Conservation (phyloP, 2,797 vertebrate species). For the Tapera naevia region DNA sequence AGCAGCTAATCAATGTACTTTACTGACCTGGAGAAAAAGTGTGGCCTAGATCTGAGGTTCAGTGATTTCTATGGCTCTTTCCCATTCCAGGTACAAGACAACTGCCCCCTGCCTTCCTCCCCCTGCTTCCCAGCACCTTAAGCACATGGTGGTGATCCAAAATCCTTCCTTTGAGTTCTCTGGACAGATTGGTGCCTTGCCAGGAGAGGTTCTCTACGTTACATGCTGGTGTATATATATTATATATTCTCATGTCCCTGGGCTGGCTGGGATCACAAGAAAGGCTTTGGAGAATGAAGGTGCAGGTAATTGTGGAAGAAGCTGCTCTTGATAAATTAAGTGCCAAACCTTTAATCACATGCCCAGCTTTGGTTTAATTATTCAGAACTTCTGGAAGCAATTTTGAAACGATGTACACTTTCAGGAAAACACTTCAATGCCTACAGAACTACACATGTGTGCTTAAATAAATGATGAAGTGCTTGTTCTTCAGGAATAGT, state of each 20-base stretch:
- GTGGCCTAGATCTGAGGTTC: background rate
- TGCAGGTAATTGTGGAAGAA: background rate
- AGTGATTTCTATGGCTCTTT: background rate
- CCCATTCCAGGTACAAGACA: rapidly evolving
- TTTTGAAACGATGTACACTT: background rate
- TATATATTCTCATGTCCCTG: background rate
- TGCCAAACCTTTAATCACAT: background rate
- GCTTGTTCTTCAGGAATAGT: background rate
- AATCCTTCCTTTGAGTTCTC: background rate
- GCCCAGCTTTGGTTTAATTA: background rate
- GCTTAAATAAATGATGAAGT: background rate
- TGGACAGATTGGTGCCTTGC: background rate
- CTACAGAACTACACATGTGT: background rate
- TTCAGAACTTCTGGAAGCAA: background rate
- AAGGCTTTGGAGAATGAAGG: background rate
- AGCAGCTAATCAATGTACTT: background rate
- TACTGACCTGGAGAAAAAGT: background rate
- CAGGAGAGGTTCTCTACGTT: background rate
- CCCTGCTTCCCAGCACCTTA: background rate
- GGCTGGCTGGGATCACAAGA: background rate
- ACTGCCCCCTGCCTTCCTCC: background rate
- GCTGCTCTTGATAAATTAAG: background rate
- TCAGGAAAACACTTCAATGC: background rate
- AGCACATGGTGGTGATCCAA: background rate
- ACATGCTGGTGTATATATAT: rapidly evolving